Percentiles rank a stretch among this genome's conserved stretches.
phyloP scores from a whole-genome alignment of 1,140 invertebrate genomes.

The Neotoxoptera formosana region DNA sequence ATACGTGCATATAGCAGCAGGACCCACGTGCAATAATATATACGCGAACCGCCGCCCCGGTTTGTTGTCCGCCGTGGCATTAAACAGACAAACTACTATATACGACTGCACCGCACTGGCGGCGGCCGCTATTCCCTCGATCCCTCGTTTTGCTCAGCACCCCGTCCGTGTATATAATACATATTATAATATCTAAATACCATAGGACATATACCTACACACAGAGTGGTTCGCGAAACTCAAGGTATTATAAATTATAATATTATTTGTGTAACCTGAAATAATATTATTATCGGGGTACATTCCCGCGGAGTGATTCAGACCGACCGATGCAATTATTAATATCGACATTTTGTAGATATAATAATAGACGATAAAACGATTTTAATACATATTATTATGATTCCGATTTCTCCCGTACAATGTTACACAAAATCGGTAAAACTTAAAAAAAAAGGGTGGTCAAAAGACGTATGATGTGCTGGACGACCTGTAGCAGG shows the following conservation, averaged over 20 bases:
- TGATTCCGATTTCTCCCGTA: background rate
- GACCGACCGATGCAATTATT: too few species aligned
- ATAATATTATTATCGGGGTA: too few species aligned
- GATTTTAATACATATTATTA: background rate
- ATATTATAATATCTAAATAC: background rate
- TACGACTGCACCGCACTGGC: background rate
- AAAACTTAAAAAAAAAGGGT: background rate
- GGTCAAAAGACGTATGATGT: background rate
- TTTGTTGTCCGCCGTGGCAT: background rate
- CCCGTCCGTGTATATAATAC: too few species aligned
- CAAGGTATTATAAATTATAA: background rate
- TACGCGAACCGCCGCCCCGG: background rate
- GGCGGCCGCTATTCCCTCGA: background rate
- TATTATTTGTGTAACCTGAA: too few species aligned
- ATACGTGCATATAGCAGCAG: too few species aligned
- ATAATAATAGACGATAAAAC: background rate
- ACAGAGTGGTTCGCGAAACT: background rate
- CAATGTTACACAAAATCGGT: background rate
- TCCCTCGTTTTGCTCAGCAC: background rate
- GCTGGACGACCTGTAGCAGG: background rate
- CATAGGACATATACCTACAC: background rate
- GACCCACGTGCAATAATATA: background rate
- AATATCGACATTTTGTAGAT: too few species aligned
- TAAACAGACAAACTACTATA: constrained; percentile 4
- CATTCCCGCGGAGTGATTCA: too few species aligned